These are phyloP conservation scores for Typhlichthys subterraneus DNA, from an alignment of 2,797 vertebrate genomes.

Conservation along the genomic window DNA sequence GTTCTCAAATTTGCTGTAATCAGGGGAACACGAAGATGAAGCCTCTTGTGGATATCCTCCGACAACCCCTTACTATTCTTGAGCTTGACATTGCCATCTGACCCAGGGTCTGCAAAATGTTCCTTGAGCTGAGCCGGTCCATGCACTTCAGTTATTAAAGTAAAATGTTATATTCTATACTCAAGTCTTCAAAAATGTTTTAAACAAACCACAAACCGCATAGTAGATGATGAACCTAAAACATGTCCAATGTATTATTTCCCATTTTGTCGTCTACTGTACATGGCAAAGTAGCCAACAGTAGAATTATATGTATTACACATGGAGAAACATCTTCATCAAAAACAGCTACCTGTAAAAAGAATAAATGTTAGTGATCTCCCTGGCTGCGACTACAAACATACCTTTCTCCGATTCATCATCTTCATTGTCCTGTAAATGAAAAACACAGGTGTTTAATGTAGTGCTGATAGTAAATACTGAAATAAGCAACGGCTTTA, in stretches of 20 bases:
- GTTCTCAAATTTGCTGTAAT: conserved; percentile 17
- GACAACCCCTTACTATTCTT: conserved; percentile 17
- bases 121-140: conserved; percentile 9
- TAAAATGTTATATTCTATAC: conserved; percentile 4
- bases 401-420: conserved; percentile 97
- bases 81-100: conserved; percentile 14
- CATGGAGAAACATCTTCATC: background rate
- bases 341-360: conserved; percentile 11
- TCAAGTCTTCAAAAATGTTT: conserved; percentile 20
- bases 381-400: conserved; percentile 66
- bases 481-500: background rate
- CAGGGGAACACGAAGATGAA: conserved; percentile 6
- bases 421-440: conserved; percentile 88
- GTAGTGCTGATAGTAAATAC: background rate
- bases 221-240: background rate
- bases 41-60: conserved; percentile 7
- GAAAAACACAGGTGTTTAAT: conserved; percentile 8
- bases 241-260: conserved; percentile 12
- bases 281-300: conserved; percentile 5
- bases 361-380: conserved; percentile 38
- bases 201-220: background rate
- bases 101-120: conserved; percentile 9
- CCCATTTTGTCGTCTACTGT: conserved; percentile 7
- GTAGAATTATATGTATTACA: conserved; percentile 21
- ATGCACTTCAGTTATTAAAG: conserved; percentile 12